Percentiles rank a stretch among this genome's conserved stretches.
Conservation (phyloP, 2,888 invertebrate species). For the Leucania comma region DNA sequence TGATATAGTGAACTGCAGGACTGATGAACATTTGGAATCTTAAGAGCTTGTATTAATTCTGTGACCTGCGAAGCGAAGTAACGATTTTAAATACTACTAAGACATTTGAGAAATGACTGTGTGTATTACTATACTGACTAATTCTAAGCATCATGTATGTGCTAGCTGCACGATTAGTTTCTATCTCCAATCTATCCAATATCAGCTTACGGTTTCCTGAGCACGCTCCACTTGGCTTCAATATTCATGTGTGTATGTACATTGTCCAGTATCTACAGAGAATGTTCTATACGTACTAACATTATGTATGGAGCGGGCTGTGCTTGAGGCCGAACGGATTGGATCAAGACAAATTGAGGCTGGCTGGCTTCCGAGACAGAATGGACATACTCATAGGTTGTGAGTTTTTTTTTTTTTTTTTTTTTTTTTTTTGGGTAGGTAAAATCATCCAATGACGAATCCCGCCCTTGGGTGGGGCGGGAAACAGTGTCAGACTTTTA, state of each 20-base stretch:
- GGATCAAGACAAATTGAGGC: constrained; percentile 27
- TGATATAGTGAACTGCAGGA: neutral
- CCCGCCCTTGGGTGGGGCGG: too few species aligned
- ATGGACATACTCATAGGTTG: too few species aligned
- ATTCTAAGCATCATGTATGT: neutral
- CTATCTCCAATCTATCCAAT: neutral
- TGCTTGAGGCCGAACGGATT: neutral
- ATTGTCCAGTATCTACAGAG: neutral
- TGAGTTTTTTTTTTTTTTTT: too few species aligned
- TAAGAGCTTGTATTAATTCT: neutral
- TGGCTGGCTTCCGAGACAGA: neutral
- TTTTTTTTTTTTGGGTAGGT: too few species aligned
- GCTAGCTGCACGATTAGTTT: neutral
- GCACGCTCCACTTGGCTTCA: constrained; percentile 5
- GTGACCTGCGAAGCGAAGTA: neutral
- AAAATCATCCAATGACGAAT: too few species aligned
- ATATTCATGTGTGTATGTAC: constrained; percentile 29
- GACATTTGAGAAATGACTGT: neutral
- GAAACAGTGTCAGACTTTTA: too few species aligned
- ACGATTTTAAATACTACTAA: neutral
- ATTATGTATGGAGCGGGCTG: neutral
- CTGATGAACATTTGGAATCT: too few species aligned
- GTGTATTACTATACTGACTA: neutral
- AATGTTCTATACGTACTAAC: neutral
- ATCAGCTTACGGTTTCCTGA: neutral